A percentile compares a stretch with the other conserved stretches of the same genome.
Evolutionary conservation across 2,797 vertebrate species (phyloP).

Genomic region (Myotis myotis): DNA sequence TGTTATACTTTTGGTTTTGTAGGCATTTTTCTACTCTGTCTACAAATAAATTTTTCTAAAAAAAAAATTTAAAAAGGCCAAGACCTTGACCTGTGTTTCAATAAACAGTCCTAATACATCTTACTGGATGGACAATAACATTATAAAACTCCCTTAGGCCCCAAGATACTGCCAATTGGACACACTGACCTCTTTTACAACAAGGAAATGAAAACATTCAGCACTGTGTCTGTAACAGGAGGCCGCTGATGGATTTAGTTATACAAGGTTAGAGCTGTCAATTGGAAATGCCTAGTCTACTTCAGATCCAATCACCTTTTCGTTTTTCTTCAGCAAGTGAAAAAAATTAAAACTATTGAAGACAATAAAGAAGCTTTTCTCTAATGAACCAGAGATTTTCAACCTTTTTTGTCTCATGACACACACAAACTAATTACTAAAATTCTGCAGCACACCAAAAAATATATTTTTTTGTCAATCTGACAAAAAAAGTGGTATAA

Average conservation of each 20-base stretch:
- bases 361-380: neutral
- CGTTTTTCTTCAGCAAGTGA: conserved; percentile 6
- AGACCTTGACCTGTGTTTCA: conserved; percentile 26
- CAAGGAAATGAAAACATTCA: conserved; percentile 63
- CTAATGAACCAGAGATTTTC: neutral
- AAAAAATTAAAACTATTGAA: conserved; percentile 18
- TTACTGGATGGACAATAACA: conserved; percentile 50
- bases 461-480: neutral
- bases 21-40: neutral
- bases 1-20: neutral
- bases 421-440: neutral
- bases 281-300: conserved; percentile 8
- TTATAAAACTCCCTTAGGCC: conserved; percentile 35
- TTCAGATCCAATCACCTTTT: conserved; percentile 6
- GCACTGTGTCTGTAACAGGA: neutral
- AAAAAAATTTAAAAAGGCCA: neutral
- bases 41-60: conserved; percentile 21
- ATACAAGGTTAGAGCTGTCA: conserved; percentile 16
- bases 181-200: conserved; percentile 57
- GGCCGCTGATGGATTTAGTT: conserved; percentile 40
- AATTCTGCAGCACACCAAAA: neutral
- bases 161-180: conserved; percentile 39
- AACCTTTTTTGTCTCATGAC: neutral
- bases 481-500: neutral
- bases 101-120: conserved; percentile 38